Conservation (phyloP, 2,888 invertebrate genomes). For the Drosophila setosimentum region DNA sequence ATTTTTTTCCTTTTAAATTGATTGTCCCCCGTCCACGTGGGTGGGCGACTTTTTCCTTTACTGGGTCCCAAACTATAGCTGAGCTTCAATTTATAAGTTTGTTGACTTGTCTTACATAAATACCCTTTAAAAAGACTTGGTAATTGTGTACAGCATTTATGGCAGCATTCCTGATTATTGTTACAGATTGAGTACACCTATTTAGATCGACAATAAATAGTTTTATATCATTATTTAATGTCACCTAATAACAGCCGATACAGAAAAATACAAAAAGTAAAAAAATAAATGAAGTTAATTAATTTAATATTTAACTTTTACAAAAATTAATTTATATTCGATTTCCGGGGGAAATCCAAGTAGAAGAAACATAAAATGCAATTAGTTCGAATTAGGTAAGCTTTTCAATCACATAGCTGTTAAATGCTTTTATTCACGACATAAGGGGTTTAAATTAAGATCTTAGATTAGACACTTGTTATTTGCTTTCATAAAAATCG, state of each 20-base stretch:
- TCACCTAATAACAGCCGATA: background rate
- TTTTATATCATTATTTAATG: background rate
- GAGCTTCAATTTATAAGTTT: conserved; percentile 42
- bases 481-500: background rate
- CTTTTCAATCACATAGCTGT: background rate
- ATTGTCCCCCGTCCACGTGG: conserved; percentile 57
- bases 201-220: background rate
- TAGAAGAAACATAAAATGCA: no score
- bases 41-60: conserved; percentile 45
- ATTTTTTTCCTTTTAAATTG: conserved; percentile 43
- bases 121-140: background rate
- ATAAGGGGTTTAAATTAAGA: background rate
- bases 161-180: background rate
- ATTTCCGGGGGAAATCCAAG: no score
- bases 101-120: conserved; percentile 12
- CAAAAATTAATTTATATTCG: no score
- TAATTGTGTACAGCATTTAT: background rate
- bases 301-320: background rate
- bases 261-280: no score
- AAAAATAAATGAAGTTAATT: no score
- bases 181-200: background rate
- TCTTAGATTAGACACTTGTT: background rate
- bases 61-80: conserved; percentile 1
- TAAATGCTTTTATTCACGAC: background rate
- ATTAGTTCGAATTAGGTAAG: background rate